Evolutionary conservation across 2,888 invertebrate genomes (phyloP).

Genomic region (Melitaea athalia): DNA sequence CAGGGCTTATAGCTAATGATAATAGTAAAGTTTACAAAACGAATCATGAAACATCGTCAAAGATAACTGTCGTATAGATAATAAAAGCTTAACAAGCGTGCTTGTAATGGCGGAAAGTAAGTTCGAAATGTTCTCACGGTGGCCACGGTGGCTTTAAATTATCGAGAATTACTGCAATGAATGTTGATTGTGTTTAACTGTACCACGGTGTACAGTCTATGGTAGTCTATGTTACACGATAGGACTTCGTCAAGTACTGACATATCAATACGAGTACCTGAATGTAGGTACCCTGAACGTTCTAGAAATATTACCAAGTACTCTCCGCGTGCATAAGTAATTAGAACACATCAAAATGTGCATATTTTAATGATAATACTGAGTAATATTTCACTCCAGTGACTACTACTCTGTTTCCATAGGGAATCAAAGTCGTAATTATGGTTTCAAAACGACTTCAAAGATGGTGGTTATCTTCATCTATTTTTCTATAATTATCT

Average conservation of each 20-base stretch:
- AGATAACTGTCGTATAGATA: conserved; percentile 7
- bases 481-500: background rate
- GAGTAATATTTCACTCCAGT: conserved; percentile 9
- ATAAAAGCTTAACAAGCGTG: conserved; percentile 65
- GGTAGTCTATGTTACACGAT: conserved; percentile 8
- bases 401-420: conserved; percentile 8
- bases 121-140: conserved; percentile 73
- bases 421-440: background rate
- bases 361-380: conserved; percentile 6
- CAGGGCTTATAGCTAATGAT: too few species aligned
- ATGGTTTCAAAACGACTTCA: background rate
- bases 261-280: background rate
- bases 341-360: conserved; percentile 10
- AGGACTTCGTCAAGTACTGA: background rate
- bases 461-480: background rate
- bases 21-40: too few species aligned
- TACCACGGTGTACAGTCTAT: conserved; percentile 14
- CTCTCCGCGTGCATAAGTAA: conserved; percentile 6
- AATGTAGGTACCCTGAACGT: background rate
- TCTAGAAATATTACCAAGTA: conserved; percentile 1
- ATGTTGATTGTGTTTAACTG: conserved; percentile 37
- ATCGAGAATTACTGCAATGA: conserved; percentile 44
- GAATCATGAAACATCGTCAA: too few species aligned
- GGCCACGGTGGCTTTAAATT: conserved; percentile 52
- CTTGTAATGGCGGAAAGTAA: conserved; percentile 70